Conservation (phyloP, 2,113 vertebrate species). For the Rostratula benghalensis region DNA sequence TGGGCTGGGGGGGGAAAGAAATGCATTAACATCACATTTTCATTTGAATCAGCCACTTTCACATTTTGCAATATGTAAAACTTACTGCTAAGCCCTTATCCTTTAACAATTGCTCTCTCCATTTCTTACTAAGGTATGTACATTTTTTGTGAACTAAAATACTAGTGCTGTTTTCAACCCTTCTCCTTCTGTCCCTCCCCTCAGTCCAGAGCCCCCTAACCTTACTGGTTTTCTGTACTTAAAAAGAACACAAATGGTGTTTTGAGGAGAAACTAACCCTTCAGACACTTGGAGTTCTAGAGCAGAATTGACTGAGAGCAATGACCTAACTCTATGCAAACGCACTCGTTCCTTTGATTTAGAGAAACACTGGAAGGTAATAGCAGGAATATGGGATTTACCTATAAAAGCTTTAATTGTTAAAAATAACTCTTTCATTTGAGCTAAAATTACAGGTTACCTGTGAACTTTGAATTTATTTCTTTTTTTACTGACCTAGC, state of each 20-base stretch:
- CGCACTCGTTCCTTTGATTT: background rate
- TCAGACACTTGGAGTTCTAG: background rate
- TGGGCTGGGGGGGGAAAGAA: slow-evolving; percentile 35
- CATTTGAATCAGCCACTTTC: slow-evolving; percentile 24
- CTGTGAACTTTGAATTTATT: background rate
- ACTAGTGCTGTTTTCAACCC: slow-evolving; percentile 20
- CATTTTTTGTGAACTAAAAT: slow-evolving; percentile 62
- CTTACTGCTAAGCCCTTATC: slow-evolving; percentile 20
- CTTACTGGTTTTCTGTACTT: background rate
- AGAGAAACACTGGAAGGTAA: background rate
- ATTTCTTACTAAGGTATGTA: slow-evolving; percentile 67
- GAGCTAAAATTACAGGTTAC: background rate
- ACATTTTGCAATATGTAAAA: slow-evolving; percentile 8
- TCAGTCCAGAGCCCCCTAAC: slow-evolving; percentile 12
- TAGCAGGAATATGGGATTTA: background rate
- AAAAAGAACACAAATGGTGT: background rate
- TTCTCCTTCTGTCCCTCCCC: slow-evolving; percentile 28
- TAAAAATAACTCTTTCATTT: background rate
- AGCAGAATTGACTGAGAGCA: background rate
- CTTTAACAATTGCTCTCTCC: slow-evolving; percentile 67
- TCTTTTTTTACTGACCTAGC: background rate
- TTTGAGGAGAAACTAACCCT: background rate
- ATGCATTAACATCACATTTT: slow-evolving; percentile 10
- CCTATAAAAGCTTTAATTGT: background rate
- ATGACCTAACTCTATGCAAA: background rate